Evolutionary conservation across 1,140 invertebrate species (phyloP), one percentile per base, ranked within the genome.

Genomic region (Drosophila ogumai): DNA sequence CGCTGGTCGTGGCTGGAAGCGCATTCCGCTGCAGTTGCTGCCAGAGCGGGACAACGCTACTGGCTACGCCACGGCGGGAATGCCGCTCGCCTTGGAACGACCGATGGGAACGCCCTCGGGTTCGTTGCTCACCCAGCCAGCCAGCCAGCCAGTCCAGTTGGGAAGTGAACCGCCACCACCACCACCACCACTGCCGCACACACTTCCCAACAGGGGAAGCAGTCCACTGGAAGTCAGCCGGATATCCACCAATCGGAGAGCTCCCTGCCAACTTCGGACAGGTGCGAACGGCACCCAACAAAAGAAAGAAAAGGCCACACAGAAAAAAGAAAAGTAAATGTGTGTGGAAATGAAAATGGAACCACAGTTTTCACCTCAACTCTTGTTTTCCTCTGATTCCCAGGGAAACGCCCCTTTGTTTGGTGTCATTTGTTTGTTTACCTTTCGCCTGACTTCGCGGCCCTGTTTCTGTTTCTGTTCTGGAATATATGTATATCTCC

Each of bases 371-470:
- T 52, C 36, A 67, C 61, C 52, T 55, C 52, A 49, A 49, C 52
- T 72, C 52, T 72, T 57, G 52, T 49, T 73, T 72, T 72, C 17
- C 54, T 49, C 36, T n/a, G 19, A 47, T 63, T 52, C 59, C 34
- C 50, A 58, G 43, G 80, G 85, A 41, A 61, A 81, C 85, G 85
- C 85, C 85, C 84, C 75, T 79, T 88, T 88, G 85, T 88, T 88
- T 88, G 88, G 77, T 84, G 82, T 81, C 69, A 82, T 82, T 59
- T 88, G 84, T 87, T 87, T 87, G 80, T 80, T 87, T 87, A 82
- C 74, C 50, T 88, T 84, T 88, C 65, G 12, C 19, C 57, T 56
- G 72, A 73, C 76, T 73, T 72, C 59, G 46, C 38, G 36, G 63
- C 58, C 59, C 43, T 31, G 63, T 34, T 54, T 50, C 41, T 43